phyloP scores from a whole-genome alignment of 2,797 vertebrate genomes.

The Harpagifer antarcticus region DNA sequence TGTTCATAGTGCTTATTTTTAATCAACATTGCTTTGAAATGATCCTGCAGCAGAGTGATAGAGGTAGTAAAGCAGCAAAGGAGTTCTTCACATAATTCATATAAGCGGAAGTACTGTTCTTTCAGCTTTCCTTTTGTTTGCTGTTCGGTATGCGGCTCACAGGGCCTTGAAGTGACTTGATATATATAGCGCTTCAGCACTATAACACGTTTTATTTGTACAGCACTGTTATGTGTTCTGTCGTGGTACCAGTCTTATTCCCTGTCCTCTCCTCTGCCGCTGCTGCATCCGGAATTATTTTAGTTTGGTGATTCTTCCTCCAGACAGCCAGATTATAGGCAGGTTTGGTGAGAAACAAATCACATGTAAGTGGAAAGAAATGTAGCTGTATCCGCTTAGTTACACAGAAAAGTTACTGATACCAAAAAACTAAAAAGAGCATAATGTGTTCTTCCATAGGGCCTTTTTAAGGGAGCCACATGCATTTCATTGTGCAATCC shows the following conservation, averaged over 20 bases:
- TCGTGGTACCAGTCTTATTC: constrained; percentile 54
- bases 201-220: constrained; percentile 64
- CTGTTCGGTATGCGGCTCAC: constrained; percentile 45
- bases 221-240: constrained; percentile 44
- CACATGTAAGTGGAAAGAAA: too few relatives aligned
- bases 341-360: constrained; percentile 57
- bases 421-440: too few relatives aligned
- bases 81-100: constrained; percentile 42
- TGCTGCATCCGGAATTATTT: constrained; percentile 55
- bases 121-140: constrained; percentile 39
- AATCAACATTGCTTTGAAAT: constrained; percentile 11
- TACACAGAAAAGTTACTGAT: too few relatives aligned
- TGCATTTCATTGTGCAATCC: background rate
- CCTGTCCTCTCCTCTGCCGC: constrained; percentile 37
- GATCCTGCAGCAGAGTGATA: constrained; percentile 12
- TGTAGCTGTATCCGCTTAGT: too few relatives aligned
- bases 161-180: constrained; percentile 52
- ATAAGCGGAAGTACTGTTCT: constrained; percentile 8
- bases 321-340: constrained; percentile 76
- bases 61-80: constrained; percentile 9
- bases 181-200: constrained; percentile 53
- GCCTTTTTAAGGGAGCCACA: too few relatives aligned
- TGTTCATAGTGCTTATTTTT: background rate
- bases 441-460: too few relatives aligned
- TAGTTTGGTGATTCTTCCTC: constrained; percentile 59